phyloP scores from a whole-genome alignment of 2,888 invertebrate species.

The Dromius quadrimaculatus region DNA sequence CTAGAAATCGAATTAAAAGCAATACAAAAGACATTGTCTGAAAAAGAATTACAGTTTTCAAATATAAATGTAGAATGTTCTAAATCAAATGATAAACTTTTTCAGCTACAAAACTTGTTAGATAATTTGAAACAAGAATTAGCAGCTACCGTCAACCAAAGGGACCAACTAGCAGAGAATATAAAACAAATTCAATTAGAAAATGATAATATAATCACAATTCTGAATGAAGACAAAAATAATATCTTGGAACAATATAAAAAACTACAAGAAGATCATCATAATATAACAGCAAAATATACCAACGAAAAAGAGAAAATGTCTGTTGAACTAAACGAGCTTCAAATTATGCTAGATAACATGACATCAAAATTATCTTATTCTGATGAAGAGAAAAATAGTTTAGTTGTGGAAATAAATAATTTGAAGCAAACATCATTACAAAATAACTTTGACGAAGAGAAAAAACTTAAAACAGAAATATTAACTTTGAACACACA shows the following conservation, averaged over 20 bases:
- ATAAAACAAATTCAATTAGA: slow-evolving; percentile 10
- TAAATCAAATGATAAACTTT: slow-evolving; percentile 53
- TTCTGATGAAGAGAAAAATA: slow-evolving; percentile 14
- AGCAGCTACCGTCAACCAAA: not conserved
- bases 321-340: slow-evolving; percentile 19
- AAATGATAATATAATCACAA: slow-evolving; percentile 1
- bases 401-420: slow-evolving; percentile 23
- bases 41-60: slow-evolving; percentile 43
- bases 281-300: not conserved
- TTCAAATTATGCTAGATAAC: slow-evolving; percentile 12
- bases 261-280: slow-evolving; percentile 18
- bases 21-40: slow-evolving; percentile 50
- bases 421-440: slow-evolving; percentile 12
- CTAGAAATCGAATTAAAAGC: slow-evolving; percentile 25
- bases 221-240: slow-evolving; percentile 13
- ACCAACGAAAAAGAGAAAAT: slow-evolving; percentile 13
- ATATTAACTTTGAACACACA: slow-evolving; percentile 1
- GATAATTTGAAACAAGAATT: slow-evolving; percentile 50
- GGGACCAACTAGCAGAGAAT: slow-evolving; percentile 14
- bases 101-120: slow-evolving; percentile 55
- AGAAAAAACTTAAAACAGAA: slow-evolving; percentile 11
- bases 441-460: slow-evolving; percentile 49
- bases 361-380: slow-evolving; percentile 23
- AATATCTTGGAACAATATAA: not conserved
- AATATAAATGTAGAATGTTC: slow-evolving; percentile 24